Base-by-base conservation (phyloP, 2,888 invertebrate species). In the Punctoribates punctum region DNA sequence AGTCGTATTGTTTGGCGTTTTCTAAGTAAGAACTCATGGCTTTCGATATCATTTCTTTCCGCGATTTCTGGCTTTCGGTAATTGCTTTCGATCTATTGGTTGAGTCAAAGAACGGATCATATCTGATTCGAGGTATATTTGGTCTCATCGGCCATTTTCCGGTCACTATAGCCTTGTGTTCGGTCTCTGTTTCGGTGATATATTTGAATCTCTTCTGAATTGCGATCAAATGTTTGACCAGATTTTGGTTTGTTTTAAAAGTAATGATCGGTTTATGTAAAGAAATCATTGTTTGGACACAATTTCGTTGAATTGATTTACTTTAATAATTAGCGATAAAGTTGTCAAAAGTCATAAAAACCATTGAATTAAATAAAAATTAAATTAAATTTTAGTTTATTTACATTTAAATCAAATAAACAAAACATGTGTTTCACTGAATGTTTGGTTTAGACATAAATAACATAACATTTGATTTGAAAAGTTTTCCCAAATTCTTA, bases 21-120 rank as follows among this genome's bases (percentile, higher is more conserved):
- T 94, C 90, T 78, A 96, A 85, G 84, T 96, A 96, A 0, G 91
- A 88, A 83, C 88, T 89, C 95, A 96, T 96, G 9, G 94, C 93
- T 86, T 91, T 92, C 84, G 91, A 94, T 5, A 91, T 87, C 82
- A 88, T 89, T 73, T 80, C 78, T 25, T 48, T 67, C 4, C 67
- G 25, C 3, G 67, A 67, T 42, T 17, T 67, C 38, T 38, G 9
- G 1, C 4, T 4, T 1, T 67, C 38, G 17, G 42, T 25, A 1
- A 20, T 38, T n/a, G 2, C 38, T 6, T 2, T 20, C 6, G 67
- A n/a, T 38, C 13, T 34, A 15, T 38, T 25, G 2, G 34, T 67
- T 11, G 67, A 42, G 34, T 73, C 75, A n/a, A 72, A 73, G 5
- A 29, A 34, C 2, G 75, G 51, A 54, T 72, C 72, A 15, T 57